Evolutionary conservation across 2,888 invertebrate species (phyloP), one percentile per base, ranked within the genome.

Genomic region (Cosmia trapezina): DNA sequence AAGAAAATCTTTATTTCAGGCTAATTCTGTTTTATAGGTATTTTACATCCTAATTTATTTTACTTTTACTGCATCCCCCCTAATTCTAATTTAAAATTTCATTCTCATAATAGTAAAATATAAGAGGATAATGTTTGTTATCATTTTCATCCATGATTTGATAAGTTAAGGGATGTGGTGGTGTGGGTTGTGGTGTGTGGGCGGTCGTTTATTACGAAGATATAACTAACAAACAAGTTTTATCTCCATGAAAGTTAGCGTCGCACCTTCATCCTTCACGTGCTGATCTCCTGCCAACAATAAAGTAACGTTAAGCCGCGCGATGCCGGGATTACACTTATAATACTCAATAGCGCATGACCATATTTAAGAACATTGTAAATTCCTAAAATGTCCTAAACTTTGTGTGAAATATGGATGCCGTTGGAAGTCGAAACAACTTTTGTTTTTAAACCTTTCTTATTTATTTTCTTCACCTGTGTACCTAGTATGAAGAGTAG

Each of bases 191-290:
- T n/a, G 83, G 86, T 81, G 83, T 83, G 87, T n/a, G 88, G 90
- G 70, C 28, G 74, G 87, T 89, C 83, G 88, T 85, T 88, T 91
- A 91, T 90, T 90, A 89, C 88, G 84, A 85, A 88, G 84, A 87
- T 88, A 90, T 90, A 91, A 95, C 91, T 93, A 93, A 93, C 93
- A 94, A 94, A 94, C 94, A 95, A 95, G 94, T 94, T 94, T 95
- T 95, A 95, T 94, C 95, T 92, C 88, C 88, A 87, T 89, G 86
- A 88, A 93, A 94, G 93, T 94, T 94, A 85, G 86, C 88, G 89
- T 90, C 90, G 90, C 93, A 94, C 94, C 94, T 95, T 94, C 94
- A 95, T 95, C 94, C 93, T 93, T 94, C 94, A 93, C 93, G 93
- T 92, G 89, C 91, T 93, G 92, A 92, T 93, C 93, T 93, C 91